A percentile compares a stretch with the other conserved stretches of the same genome.
These are phyloP conservation scores for Astyanax mexicanus DNA, from an alignment of 2,797 vertebrate genomes.

Conservation along the genomic window DNA sequence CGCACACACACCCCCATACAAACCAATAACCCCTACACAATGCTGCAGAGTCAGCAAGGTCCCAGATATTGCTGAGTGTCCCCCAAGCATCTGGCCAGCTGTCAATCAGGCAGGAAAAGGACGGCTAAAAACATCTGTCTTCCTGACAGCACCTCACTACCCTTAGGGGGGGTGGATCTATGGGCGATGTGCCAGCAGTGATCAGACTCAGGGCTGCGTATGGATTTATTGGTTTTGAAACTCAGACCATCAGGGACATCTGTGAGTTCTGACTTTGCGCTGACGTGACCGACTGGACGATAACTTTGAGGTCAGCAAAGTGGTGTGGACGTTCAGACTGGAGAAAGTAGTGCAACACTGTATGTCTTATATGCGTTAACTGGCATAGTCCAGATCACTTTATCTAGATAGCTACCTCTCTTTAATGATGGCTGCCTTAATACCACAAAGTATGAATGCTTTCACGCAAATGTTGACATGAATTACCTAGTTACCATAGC, in stretches of 20 bases:
- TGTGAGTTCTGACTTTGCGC: conserved; percentile 38
- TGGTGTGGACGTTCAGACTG: neutral
- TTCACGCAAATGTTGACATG: no score
- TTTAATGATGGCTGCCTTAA: no score
- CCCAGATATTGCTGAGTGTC: conserved; percentile 44
- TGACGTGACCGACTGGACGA: neutral
- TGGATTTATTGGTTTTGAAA: conserved; percentile 50
- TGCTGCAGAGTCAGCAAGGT: conserved; percentile 48
- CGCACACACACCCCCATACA: no score
- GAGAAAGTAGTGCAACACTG: neutral
- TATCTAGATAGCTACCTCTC: no score
- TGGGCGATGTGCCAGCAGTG: conserved; percentile 37
- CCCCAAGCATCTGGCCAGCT: conserved; percentile 44
- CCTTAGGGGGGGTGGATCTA: conserved; percentile 6
- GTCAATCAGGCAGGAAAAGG: conserved; percentile 50
- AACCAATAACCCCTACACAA: conserved; percentile 44
- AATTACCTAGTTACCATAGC: no score
- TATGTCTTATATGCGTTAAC: no score
- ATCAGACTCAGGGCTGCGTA: conserved; percentile 48
- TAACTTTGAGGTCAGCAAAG: conserved; percentile 38
- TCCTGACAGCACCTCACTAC: conserved; percentile 50
- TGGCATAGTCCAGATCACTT: no score
- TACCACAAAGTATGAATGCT: no score
- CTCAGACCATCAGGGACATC: neutral
- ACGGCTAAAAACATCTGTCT: conserved; percentile 53